These are phyloP conservation scores for Chlamydotis undulata DNA, from an alignment of 2,113 vertebrate genomes.

Conservation along the genomic window DNA sequence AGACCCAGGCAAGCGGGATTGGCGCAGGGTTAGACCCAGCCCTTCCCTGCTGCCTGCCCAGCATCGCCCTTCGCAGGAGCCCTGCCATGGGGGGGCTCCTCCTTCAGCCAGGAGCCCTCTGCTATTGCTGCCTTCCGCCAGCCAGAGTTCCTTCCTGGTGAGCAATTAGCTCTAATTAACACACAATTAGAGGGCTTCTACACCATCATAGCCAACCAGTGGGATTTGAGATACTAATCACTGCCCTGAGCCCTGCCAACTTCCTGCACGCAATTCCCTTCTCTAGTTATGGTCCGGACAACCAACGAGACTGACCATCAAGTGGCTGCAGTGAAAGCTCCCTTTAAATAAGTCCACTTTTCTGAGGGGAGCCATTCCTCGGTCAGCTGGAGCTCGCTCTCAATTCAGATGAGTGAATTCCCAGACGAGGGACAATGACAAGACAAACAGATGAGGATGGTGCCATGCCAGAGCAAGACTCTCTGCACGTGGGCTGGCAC, in stretches of 20 bases:
- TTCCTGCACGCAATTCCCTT: neutral
- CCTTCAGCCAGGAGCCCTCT: neutral
- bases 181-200: neutral
- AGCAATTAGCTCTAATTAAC: slow-evolving; percentile 39
- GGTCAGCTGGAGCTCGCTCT: neutral
- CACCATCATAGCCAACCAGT: neutral
- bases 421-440: neutral
- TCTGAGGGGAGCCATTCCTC: neutral
- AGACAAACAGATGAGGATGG: neutral
- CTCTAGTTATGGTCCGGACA: neutral
- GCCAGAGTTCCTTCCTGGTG: neutral
- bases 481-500: neutral
- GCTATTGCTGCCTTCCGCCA: neutral
- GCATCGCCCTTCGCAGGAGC: neutral
- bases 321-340: neutral
- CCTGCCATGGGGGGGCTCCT: neutral
- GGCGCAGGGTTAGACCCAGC: neutral
- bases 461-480: neutral
- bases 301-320: neutral
- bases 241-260: neutral
- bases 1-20: neutral
- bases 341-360: neutral
- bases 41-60: neutral
- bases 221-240: neutral
- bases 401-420: neutral